A percentile compares a stretch with the other conserved stretches of the same genome.
Conservation (phyloP, 2,113 vertebrate species). For the Colistium nudipinnis region DNA sequence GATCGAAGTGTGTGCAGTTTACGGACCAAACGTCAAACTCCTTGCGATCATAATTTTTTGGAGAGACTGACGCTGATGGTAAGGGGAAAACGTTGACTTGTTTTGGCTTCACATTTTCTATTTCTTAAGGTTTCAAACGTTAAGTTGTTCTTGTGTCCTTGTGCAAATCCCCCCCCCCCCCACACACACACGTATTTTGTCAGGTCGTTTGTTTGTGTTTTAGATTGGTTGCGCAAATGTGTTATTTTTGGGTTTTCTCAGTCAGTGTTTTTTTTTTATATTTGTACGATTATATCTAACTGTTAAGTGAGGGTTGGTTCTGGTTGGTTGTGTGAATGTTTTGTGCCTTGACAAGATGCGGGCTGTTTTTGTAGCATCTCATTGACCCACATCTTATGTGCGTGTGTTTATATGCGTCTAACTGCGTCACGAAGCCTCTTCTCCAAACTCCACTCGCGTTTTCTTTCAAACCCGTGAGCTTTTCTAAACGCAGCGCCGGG, state of each 20-base stretch:
- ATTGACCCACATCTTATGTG: constrained; percentile 62
- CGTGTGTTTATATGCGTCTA: constrained; percentile 4
- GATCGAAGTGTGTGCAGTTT: neutral
- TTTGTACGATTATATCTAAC: too few species aligned
- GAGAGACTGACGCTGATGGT: constrained; percentile 55
- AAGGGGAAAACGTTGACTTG: constrained; percentile 28
- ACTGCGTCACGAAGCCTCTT: constrained; percentile 55
- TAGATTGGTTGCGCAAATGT: too few species aligned
- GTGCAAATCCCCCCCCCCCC: too few species aligned
- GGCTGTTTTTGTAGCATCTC: constrained; percentile 54
- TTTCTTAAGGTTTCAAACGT: fast-evolving
- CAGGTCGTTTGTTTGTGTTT: too few species aligned
- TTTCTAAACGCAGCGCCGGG: neutral
- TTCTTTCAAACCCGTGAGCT: too few species aligned
- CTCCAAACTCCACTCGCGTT: too few species aligned
- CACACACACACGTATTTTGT: too few species aligned
- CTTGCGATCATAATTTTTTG: neutral
- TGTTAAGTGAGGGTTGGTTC: fast-evolving
- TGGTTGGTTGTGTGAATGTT: neutral
- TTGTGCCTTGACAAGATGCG: constrained; percentile 10
- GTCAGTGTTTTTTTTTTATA: too few species aligned
- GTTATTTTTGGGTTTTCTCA: too few species aligned
- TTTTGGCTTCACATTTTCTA: neutral
- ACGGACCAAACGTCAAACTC: neutral
- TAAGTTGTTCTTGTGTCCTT: too few species aligned